Conservation (phyloP, 1,140 invertebrate genomes). For the Drosophila lacertosa region DNA sequence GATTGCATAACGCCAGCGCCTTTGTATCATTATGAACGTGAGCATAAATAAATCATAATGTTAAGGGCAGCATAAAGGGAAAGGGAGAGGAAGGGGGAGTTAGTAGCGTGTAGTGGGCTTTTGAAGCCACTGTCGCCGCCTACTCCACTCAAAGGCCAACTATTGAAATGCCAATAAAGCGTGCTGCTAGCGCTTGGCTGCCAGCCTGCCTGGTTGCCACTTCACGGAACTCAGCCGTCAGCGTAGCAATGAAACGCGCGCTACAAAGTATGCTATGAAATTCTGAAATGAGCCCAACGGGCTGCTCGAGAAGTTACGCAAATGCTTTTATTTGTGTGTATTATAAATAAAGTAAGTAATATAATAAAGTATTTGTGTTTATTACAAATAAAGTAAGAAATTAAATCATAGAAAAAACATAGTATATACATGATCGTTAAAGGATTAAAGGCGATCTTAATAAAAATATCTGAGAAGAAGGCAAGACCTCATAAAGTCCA, state of each 20-base stretch:
- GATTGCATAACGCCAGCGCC: slow-evolving; percentile 73
- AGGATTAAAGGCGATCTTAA: too few relatives aligned
- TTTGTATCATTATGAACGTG: slow-evolving; percentile 76
- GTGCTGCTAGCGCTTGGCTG: slow-evolving; percentile 39
- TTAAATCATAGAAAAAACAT: too few relatives aligned
- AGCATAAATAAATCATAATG: slow-evolving; percentile 79
- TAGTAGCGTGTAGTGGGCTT: not conserved
- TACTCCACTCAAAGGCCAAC: slow-evolving; percentile 61
- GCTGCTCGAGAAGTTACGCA: not conserved
- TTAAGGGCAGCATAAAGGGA: slow-evolving; percentile 2
- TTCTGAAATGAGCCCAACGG: slow-evolving; percentile 15
- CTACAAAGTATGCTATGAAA: slow-evolving; percentile 60
- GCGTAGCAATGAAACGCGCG: slow-evolving; percentile 49
- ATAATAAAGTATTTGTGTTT: too few relatives aligned
- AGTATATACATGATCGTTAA: too few relatives aligned
- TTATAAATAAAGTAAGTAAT: too few relatives aligned
- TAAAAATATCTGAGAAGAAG: too few relatives aligned
- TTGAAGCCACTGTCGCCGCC: slow-evolving; percentile 3
- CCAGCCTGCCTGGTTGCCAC: slow-evolving; percentile 16
- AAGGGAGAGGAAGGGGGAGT: not conserved
- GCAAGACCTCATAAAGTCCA: too few relatives aligned
- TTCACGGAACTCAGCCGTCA: slow-evolving; percentile 30
- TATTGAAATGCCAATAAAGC: slow-evolving; percentile 80
- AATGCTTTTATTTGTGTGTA: too few relatives aligned
- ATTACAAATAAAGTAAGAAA: too few relatives aligned